Evolutionary conservation across 1,140 invertebrate genomes (phyloP).

Genomic region (Drosophila pruinosa): DNA sequence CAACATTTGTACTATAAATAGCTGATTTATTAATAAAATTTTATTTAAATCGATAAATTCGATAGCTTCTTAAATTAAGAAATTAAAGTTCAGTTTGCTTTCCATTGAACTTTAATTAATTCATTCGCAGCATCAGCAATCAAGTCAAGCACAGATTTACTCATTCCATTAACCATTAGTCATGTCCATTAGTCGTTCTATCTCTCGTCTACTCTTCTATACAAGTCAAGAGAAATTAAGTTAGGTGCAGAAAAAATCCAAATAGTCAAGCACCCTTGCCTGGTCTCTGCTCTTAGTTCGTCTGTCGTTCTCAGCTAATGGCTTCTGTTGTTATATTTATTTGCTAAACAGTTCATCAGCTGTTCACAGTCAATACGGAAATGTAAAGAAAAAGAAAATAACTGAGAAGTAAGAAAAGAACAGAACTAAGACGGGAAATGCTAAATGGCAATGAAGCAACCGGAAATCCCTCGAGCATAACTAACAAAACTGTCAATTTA

Average conservation of each 20-base stretch:
- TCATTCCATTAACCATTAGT: background rate
- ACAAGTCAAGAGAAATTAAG: too few species aligned
- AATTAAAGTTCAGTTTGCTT: background rate
- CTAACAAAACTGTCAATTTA: constrained; percentile 70
- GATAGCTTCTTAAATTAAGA: too few species aligned
- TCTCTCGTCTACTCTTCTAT: background rate
- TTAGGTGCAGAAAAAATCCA: background rate
- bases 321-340: constrained; percentile 15
- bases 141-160: background rate
- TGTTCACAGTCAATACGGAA: constrained; percentile 37
- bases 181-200: background rate
- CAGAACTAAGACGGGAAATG: constrained; percentile 35
- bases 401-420: constrained; percentile 36
- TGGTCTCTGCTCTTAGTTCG: background rate
- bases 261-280: background rate
- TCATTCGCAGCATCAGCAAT: background rate
- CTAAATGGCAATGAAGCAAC: constrained; percentile 33
- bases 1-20: too few species aligned
- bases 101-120: background rate
- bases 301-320: constrained; percentile 16
- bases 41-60: background rate
- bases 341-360: background rate
- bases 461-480: constrained; percentile 44
- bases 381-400: constrained; percentile 3
- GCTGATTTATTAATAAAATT: background rate